A percentile compares a stretch with the other conserved stretches of the same genome.
These are phyloP conservation scores for Borostomias antarcticus DNA, from an alignment of 2,797 vertebrate genomes.

Conservation along the genomic window DNA sequence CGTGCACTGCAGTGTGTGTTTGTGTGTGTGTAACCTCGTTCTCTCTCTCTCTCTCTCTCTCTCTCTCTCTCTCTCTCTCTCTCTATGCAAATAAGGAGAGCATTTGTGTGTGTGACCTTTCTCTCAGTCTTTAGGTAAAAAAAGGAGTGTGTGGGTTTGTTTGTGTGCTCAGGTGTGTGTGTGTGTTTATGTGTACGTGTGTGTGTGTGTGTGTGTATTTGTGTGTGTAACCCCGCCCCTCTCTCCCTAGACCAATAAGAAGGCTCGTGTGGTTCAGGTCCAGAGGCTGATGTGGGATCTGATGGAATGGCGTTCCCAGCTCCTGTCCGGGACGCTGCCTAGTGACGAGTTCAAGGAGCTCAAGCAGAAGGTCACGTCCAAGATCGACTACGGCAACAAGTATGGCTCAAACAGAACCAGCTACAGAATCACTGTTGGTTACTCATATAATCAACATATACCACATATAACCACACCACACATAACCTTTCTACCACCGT, in stretches of 20 bases:
- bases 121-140: too few relatives aligned
- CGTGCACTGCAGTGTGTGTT: conserved; percentile 12
- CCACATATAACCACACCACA: too few relatives aligned
- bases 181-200: not conserved
- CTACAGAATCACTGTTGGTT: too few relatives aligned
- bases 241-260: conserved; percentile 80
- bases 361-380: conserved; percentile 98
- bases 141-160: not conserved
- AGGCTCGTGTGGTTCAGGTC: conserved; percentile 81
- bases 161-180: not conserved
- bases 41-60: too few relatives aligned
- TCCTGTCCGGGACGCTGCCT: conserved; percentile 95
- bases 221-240: conserved; percentile 19
- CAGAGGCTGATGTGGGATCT: conserved; percentile 92
- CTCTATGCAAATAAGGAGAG: too few relatives aligned
- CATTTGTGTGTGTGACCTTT: not conserved
- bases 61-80: too few relatives aligned
- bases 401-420: conserved; percentile 57
- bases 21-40: conserved; percentile 2
- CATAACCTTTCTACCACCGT: not conserved
- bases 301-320: conserved; percentile 98
- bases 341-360: conserved; percentile 97
- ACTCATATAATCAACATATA: too few relatives aligned
- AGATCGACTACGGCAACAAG: conserved; percentile 98
- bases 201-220: not conserved